Conservation (phyloP, 2,888 invertebrate genomes). For the Taphrorychus bicolor region DNA sequence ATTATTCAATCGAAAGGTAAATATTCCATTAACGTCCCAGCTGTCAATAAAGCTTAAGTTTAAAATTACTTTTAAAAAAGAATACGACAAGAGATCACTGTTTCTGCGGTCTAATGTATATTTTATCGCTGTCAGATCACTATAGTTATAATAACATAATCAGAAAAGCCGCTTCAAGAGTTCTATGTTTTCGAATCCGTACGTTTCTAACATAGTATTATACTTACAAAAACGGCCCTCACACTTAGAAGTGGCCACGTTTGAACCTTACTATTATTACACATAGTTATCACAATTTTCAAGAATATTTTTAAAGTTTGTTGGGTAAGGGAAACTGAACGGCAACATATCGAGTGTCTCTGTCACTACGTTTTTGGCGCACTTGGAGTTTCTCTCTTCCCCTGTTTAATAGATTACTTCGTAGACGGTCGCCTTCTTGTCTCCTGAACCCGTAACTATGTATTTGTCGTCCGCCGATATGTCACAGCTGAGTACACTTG, state of each 20-base stretch:
- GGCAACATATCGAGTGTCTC: not conserved
- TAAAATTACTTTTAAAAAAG: not conserved
- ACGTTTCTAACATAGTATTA: not conserved
- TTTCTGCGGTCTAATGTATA: not conserved
- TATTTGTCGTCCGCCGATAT: conserved; percentile 97
- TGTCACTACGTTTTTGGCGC: not conserved
- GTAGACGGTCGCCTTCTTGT: conserved; percentile 97
- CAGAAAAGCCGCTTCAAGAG: not conserved
- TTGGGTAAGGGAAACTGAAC: not conserved
- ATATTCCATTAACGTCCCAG: not conserved
- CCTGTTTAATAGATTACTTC: conserved; percentile 84
- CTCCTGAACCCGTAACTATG: conserved; percentile 97
- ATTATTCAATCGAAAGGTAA: too few species aligned
- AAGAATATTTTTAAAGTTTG: not conserved
- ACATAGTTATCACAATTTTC: conserved; percentile 28
- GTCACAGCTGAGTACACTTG: conserved; percentile 97
- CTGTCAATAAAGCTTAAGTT: not conserved
- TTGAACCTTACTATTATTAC: conserved; percentile 18
- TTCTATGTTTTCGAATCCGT: not conserved
- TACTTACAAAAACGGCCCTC: not conserved
- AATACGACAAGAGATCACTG: not conserved
- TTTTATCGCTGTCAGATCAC: not conserved
- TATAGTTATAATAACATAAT: not conserved
- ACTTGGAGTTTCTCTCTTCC: not conserved
- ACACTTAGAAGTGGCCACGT: not conserved